Evolutionary conservation across 2,113 vertebrate genomes (phyloP), one percentile per base, ranked within the genome.

Genomic region (Perccottus glenii): DNA sequence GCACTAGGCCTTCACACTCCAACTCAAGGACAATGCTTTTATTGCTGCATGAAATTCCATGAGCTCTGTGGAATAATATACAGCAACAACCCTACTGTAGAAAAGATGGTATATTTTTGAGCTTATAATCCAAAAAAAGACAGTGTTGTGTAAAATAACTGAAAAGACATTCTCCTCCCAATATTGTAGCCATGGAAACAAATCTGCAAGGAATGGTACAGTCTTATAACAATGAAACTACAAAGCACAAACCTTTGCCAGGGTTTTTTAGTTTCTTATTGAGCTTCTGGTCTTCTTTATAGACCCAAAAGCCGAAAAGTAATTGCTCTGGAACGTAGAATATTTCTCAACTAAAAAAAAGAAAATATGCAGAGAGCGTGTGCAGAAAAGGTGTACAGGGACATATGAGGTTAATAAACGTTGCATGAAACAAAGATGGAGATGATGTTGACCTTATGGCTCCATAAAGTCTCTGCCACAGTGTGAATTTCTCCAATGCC

Each of bases 1-100:
- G 75, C 68, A 47, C 60, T 0, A 12, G 58, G 64, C 68, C 57
- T 60, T 57, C 64, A 63, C 19, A 40, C 32, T 55, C 36, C 55
- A 27, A 32, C 74, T 68, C 77, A 70, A 73, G 74, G 83, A 77
- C 64, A 14, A 33, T 14, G 12, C 40, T 77, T 27, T 79, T 67
- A 16, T 35, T 64, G 63, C 64, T 8, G 10, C 12, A 47, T 35
- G 16, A 59, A 58, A 60, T 53, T 67, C n/a, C 8, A 40, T 40
- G 8, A 40, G 38, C 38, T 32, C 19, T 51, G 19, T 51, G 2
- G 49, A 27, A 5, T 9, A 19, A 5, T 5, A 51, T 50, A 27
- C 0, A 19, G 10, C 16, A 50, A 50, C 10, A 9, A 9, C 2
- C 11, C 11, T 32, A 3, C 10, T 16, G 32, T 9, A 16, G 19